Base-by-base conservation (phyloP, 1,140 invertebrate species). In the Zaprionus capensis region DNA sequence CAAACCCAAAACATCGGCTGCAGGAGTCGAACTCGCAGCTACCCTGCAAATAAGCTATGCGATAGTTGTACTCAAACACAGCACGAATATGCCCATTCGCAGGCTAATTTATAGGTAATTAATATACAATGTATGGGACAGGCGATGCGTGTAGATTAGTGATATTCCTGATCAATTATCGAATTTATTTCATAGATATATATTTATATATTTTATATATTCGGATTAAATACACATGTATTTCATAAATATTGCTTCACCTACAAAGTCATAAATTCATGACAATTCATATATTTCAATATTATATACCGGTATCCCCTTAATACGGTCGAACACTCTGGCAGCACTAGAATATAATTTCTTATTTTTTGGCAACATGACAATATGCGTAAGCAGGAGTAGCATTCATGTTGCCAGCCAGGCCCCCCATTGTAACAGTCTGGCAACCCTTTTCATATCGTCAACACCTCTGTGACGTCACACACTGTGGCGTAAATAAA, bases 11-110 rank as follows among this genome's bases (percentile, higher is more conserved):
- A 53, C 38, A 71, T 36, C 59, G 15, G 26, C 20, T 7, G 31
- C 11, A 26, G 7, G 51, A 26, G 61, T 64, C 73, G 68, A 28
- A 61, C 46, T 51, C 15, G 7, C 4, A 7, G 17, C 55, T 76
- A 76, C 73, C 73, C 73, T 71, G 46, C n/a, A 76, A 17, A 51
- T 14, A 1, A 34, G 26, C 9, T 46, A 44, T 49, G n/a, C 59
- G 41, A 62, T 49, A 49, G 59, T 62, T 49, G 5, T 46, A 11
- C 1, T 12, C 6, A 22, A 15, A 7, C 26, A 17, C 41, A 44
- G 5, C 5, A 41, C 41, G 41, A 5, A 53, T 64, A 67, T 46
- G 46, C 56, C 41, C 56, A 11, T 26, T 38, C 7, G 1, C 1
- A 20, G 2, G 11, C 5, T 9, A 2, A 5, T 34, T 55, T 24